Evolutionary conservation across 2,797 vertebrate species (phyloP), one percentile per base, ranked within the genome.

Genomic region (Hylomyscus alleni): DNA sequence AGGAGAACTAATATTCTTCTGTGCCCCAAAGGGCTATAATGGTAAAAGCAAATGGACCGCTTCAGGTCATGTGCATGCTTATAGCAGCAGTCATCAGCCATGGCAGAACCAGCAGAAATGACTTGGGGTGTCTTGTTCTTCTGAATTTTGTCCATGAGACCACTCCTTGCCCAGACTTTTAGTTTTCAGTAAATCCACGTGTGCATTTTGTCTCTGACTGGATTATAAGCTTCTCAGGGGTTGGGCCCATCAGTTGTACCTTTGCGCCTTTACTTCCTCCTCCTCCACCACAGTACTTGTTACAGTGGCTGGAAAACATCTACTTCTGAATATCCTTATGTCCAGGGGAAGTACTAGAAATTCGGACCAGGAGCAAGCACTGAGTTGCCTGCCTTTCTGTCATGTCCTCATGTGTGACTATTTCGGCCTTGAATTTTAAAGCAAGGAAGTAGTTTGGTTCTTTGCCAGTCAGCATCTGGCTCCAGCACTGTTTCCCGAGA

Each of bases 381-480:
- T 37, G 65, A 26, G 3, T 92, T 54, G 14, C n/a, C 12, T 44
- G 82, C 90, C 78, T 94, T 93, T 82, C 75, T 52, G 54, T 92
- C 81, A 54, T 1, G 0, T 95, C 91, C 95, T 92, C 0, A 0
- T 93, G 85, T 91, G 95, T 91, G 95, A 89, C 92, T 83, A 26
- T 85, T 94, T 82, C 92, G 82, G 90, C 69, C 92, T 92, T 95
- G 78, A 52, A 65, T 97, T 91, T 91, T 54, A 86, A 93, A 95
- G 60, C 44, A 0, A 87, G 69, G 89, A 95, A 89, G 78, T n/a
- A n/a, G 40, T 94, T 94, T 90, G 94, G 93, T 90, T 85, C 87
- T 84, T 95, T 90, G 93, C 96, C 95, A 85, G n/a, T 80, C 82
- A 69, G 75, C 91, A 72, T 97, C 96, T 95, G 96, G 92, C 82